Evolutionary conservation across 2,113 vertebrate genomes (phyloP), one percentile per base, ranked within the genome.

Genomic region (Siphamia tubifer): DNA sequence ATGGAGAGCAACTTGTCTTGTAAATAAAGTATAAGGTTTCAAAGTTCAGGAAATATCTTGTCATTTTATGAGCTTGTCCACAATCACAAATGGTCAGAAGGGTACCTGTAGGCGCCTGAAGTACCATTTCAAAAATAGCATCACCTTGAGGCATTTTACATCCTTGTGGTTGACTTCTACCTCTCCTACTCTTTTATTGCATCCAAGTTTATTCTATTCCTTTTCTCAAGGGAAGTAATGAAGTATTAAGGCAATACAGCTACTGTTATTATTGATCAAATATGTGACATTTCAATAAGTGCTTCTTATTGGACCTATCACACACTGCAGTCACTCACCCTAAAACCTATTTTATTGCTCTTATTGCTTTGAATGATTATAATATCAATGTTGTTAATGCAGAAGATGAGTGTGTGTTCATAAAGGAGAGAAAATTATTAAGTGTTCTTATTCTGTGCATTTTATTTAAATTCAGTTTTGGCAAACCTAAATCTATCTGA

Each of bases 331-430:
- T 24, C 40, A 63, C 19, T 42, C 49, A 20, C 58, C 55, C 57
- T 76, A 57, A 69, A 58, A 79, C 67, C 31, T 45, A 21, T 67
- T 66, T 65, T 45, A 76, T 55, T 52, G 40, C 75, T 31, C 42
- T n/a, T n/a, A n/a, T n/a, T n/a, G n/a, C 58, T 70, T 63, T 66
- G 36, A 84, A 62, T 81, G 53, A 49, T 81, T 57, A 67, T n/a
- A 57, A 27, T 34, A 76, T 62, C 47, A 60, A 70, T 74, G 72
- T 54, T 52, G n/a, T 70, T 68, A 81, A 74, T 77, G 61, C 60
- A 63, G 6, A 28, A 54, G 64, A 44, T 80, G 68, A 58, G 42
- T 48, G 44, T 54, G 72, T 53, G 27, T 47, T 38, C 48, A 47
- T 48, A 15, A 4, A 0, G 21, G 2, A 27, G 25, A 32, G 19